A percentile compares a stretch with the other conserved stretches of the same genome.
Conservation (phyloP, 2,888 invertebrate genomes). For the Stegana nigrithorax region DNA sequence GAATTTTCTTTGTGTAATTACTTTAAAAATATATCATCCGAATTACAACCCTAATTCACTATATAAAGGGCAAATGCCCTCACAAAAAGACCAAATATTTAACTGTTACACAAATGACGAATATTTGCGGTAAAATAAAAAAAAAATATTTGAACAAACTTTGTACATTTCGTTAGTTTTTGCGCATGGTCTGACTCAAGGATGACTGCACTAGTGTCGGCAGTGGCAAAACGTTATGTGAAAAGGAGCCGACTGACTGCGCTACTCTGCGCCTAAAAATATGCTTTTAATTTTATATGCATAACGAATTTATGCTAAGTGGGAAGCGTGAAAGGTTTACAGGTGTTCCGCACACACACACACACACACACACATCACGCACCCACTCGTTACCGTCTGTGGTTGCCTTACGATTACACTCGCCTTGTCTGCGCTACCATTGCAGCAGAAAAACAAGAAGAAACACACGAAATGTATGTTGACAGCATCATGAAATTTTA, state of each 20-base stretch:
- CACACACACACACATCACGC: background rate
- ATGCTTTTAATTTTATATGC: constrained; percentile 63
- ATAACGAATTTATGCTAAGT: constrained; percentile 60
- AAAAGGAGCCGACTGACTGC: background rate
- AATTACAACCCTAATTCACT: too few species aligned
- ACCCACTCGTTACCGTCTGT: background rate
- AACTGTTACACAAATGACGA: constrained; percentile 41
- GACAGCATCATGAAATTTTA: constrained; percentile 57
- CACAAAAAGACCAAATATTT: too few species aligned
- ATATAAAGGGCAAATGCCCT: too few species aligned
- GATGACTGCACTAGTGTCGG: background rate
- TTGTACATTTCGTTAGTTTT: constrained; percentile 12
- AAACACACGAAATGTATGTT: constrained; percentile 27
- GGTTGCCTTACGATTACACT: too few species aligned
- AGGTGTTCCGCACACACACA: constrained; percentile 36
- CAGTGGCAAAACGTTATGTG: background rate
- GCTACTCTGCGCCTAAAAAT: constrained; percentile 42
- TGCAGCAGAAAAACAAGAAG: background rate
- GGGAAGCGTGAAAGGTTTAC: constrained; percentile 38
- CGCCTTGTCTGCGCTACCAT: too few species aligned
- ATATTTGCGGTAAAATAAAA: constrained; percentile 41
- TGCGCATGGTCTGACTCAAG: background rate
- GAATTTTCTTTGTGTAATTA: too few species aligned
- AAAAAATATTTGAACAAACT: constrained; percentile 54
- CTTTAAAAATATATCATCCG: too few species aligned